Evolutionary conservation across 2,113 vertebrate genomes (phyloP), one percentile per base, ranked within the genome.

Genomic region (Aphyosemion australe): DNA sequence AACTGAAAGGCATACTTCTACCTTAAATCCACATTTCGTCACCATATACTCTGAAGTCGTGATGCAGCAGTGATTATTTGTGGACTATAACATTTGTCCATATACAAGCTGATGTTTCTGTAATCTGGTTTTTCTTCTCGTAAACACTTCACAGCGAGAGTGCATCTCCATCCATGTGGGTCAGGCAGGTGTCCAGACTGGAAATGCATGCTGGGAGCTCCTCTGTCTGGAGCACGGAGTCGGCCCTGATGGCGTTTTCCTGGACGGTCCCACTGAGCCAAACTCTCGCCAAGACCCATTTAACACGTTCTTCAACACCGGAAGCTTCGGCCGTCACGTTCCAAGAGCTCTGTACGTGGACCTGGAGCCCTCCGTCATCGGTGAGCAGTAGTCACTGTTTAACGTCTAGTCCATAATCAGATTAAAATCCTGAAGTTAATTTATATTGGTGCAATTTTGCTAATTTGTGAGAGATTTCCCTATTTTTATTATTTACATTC

Each of bases 151-250:
- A 12, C 70, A 89, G 83, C 86, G 85, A 69, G 87, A 89, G 75
- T 86, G 85, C 70, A 87, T 89, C 81, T 87, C 85, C 4, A 76
- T 89, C 70, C 87, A 89, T 8, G 79, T 89, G 69, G 87, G 87
- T 15, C 85, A 87, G 88, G 94, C 94, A 0, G 94, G 95, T 0
- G 82, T 95, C 53, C 95, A 96, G 91, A 94, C 92, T 70, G 95
- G 94, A 51, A 94, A 95, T 0, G 92, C 94, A 59, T 96, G 94
- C 78, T 96, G 94, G 94, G 94, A 95, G 76, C 92, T 95, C 5
- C 95, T 94, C 63, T 96, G 95, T 86, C 91, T 96, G 4, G 95
- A 97, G 78, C 95, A 97, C 0, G 94, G 93, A 8, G 89, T 97
- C 65, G 92, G 88, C 26, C 91, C 91, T 0, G 93, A 94, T 0